Evolutionary conservation across 2,113 vertebrate genomes (phyloP).

Genomic region (Gadus chalcogrammus): DNA sequence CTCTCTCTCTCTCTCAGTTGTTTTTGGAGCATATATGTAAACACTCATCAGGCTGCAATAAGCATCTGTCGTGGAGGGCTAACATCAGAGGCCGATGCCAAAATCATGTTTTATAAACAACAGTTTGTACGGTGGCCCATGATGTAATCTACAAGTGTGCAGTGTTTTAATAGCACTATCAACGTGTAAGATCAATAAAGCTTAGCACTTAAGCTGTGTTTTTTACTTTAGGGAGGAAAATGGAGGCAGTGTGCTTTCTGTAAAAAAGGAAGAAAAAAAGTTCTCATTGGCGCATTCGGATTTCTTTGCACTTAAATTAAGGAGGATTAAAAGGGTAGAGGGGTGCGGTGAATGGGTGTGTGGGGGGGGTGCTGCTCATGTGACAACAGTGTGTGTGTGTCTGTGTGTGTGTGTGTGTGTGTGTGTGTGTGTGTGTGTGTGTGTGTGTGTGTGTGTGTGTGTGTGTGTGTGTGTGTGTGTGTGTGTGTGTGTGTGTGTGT

Average conservation of each 20-base stretch:
- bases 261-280: slow-evolving; percentile 58
- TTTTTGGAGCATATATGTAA: slow-evolving; percentile 6
- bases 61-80: too few species aligned
- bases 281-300: slow-evolving; percentile 90
- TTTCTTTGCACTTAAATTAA: slow-evolving; percentile 92
- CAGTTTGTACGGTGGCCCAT: slow-evolving; percentile 16
- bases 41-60: background rate
- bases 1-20: background rate
- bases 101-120: slow-evolving; percentile 30
- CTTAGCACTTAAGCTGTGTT: slow-evolving; percentile 77
- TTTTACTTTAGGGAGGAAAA: slow-evolving; percentile 74
- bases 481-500: too few species aligned
- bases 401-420: too few species aligned
- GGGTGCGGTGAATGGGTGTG: slow-evolving; percentile 25
- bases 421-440: too few species aligned
- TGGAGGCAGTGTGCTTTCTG: slow-evolving; percentile 79
- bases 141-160: slow-evolving; percentile 60
- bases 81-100: background rate
- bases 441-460: too few species aligned
- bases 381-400: slow-evolving; percentile 69
- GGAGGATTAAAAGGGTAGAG: slow-evolving; percentile 80
- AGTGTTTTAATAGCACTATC: slow-evolving; percentile 75
- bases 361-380: slow-evolving; percentile 75
- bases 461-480: too few species aligned
- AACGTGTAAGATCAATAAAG: slow-evolving; percentile 82